phyloP scores from a whole-genome alignment of 2,888 invertebrate genomes.

The Spicauda simplicius region DNA sequence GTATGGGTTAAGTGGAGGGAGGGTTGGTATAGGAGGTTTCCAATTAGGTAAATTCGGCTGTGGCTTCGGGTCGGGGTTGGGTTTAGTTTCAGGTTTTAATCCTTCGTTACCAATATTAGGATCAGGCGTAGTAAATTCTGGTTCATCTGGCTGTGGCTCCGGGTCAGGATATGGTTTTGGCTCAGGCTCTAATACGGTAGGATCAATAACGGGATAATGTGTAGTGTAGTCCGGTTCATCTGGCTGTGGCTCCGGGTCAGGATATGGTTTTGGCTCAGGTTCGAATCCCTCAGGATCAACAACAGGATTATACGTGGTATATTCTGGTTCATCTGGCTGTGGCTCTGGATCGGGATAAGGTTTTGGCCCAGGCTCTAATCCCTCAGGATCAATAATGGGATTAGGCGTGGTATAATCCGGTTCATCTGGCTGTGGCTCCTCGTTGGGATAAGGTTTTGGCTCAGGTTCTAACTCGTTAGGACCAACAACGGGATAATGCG shows the following conservation, averaged over 20 bases:
- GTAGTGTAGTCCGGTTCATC: background rate
- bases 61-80: background rate
- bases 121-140: no score
- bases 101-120: no score
- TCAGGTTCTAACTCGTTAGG: conserved; percentile 5
- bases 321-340: background rate
- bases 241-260: no score
- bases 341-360: background rate
- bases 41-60: background rate
- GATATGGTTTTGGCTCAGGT: no score
- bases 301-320: no score
- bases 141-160: no score
- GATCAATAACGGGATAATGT: background rate
- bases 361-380: background rate
- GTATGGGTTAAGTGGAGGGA: background rate
- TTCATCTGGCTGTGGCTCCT: background rate
- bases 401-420: background rate
- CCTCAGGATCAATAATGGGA: background rate
- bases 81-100: no score
- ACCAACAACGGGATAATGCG: conserved; percentile 6
- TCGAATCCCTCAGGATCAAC: no score
- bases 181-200: background rate
- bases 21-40: background rate
- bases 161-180: background rate
- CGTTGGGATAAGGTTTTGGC: background rate